Evolutionary conservation across 1,140 invertebrate genomes (phyloP).

Genomic region (Panagrolaimus sp.): DNA sequence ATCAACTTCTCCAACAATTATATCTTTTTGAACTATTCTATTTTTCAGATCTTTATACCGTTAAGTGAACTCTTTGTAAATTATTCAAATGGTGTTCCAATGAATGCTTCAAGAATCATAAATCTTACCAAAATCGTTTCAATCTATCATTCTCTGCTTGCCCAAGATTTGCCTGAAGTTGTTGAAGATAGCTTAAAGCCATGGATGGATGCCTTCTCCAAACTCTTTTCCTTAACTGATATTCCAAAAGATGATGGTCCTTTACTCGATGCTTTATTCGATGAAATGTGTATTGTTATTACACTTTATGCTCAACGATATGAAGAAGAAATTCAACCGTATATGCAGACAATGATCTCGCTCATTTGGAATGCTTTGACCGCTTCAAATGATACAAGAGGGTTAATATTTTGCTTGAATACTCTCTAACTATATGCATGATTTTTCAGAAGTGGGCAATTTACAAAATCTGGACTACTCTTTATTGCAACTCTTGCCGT

Average conservation of each 20-base stretch:
- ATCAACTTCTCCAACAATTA: too few species aligned
- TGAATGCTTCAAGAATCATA: neutral
- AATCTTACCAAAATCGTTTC: neutral
- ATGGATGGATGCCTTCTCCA: neutral
- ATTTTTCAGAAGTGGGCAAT: conserved; percentile 5
- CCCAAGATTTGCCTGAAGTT: neutral
- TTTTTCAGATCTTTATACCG: neutral
- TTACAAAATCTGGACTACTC: neutral
- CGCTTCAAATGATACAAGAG: neutral
- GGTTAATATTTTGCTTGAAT: neutral
- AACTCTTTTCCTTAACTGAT: neutral
- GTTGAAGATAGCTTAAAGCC: conserved; percentile 33
- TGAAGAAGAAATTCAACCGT: neutral
- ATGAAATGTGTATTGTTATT: neutral
- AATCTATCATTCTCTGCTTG: neutral
- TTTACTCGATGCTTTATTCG: neutral
- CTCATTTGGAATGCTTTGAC: neutral
- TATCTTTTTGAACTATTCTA: neutral
- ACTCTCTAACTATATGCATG: neutral
- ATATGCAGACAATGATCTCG: neutral
- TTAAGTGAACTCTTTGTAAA: neutral
- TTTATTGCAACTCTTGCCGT: neutral
- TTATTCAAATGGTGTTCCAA: neutral
- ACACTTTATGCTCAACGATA: neutral
- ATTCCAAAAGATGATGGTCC: too few species aligned